phyloP scores from a whole-genome alignment of 30 jellyfish, hydroid and myxozoan genomes.

The Calvadosia cruxmelitensis region DNA sequence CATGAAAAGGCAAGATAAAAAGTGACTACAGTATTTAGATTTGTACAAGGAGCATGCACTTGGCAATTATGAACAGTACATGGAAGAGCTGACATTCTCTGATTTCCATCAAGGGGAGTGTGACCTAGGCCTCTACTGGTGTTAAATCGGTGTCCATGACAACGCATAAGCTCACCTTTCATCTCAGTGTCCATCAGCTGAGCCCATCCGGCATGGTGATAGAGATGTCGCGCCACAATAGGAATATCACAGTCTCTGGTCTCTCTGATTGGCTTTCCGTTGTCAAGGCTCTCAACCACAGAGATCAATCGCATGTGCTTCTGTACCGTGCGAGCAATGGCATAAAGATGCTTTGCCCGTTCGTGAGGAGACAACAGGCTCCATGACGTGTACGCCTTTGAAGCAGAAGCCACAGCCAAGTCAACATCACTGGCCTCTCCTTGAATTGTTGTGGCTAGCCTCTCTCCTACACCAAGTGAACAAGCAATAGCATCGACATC shows the following conservation, averaged over 20 bases:
- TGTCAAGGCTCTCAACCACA: constrained; percentile 85
- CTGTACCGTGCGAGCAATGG: constrained; percentile 93
- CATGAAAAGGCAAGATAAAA: no score
- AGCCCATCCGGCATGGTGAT: constrained; percentile 99
- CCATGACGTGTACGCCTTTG: constrained; percentile 70
- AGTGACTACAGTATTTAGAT: no score
- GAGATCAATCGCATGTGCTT: constrained; percentile 87
- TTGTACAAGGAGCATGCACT: no score
- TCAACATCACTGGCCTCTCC: constrained; percentile 74
- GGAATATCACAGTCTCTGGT: constrained; percentile 86
- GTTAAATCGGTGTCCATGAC: no score
- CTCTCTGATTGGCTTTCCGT: constrained; percentile 92
- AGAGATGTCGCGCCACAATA: constrained; percentile 85
- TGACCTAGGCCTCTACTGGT: no score
- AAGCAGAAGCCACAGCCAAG: constrained; percentile 81
- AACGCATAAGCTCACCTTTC: no score
- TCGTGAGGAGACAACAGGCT: constrained; percentile 52
- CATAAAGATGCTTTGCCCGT: constrained; percentile 75
- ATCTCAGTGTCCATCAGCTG: constrained; percentile 88
- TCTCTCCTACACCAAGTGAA: constrained; percentile 46
- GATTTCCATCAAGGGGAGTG: no score
- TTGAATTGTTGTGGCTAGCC: constrained; percentile 77
- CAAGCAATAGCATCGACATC: background rate
- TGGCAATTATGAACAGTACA: no score
- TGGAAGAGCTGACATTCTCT: no score